Conservation (phyloP, 1,140 invertebrate species). For the Tribolium castaneum region DNA sequence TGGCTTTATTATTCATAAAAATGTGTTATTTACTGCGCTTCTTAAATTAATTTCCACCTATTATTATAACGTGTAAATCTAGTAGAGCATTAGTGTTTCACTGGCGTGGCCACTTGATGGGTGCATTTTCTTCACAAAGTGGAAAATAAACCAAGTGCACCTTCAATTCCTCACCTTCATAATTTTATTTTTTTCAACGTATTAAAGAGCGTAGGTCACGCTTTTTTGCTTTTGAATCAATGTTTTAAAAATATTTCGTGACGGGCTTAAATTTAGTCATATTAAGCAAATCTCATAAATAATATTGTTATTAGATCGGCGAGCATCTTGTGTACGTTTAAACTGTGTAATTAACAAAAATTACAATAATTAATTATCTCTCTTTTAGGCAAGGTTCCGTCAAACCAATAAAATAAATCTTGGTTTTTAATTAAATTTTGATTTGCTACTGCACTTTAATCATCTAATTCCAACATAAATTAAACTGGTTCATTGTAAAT, state of each 20-base stretch:
- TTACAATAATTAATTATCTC: slow-evolving; percentile 33
- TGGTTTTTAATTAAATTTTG: slow-evolving; percentile 39
- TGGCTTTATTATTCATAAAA: slow-evolving; percentile 33
- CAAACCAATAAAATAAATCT: slow-evolving; percentile 18
- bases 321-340: slow-evolving; percentile 16
- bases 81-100: background rate
- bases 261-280: slow-evolving; percentile 3
- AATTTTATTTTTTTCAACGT: background rate
- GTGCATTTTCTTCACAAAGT: background rate
- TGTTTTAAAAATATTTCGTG: background rate
- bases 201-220: background rate
- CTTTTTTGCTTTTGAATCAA: background rate
- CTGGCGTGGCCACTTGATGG: background rate
- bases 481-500: slow-evolving; percentile 37
- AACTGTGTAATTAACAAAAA: slow-evolving; percentile 32
- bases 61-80: slow-evolving; percentile 20
- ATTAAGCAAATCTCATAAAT: background rate
- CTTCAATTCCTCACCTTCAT: background rate
- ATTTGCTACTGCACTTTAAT: slow-evolving; percentile 38
- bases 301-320: slow-evolving; percentile 11
- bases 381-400: slow-evolving; percentile 7
- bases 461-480: slow-evolving; percentile 38
- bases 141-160: background rate
- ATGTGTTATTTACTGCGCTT: slow-evolving; percentile 13
- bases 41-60: slow-evolving; percentile 11